Percentiles rank a stretch among this genome's conserved stretches.
Evolutionary conservation across 1,140 invertebrate species (phyloP).

Genomic region (Schlechtendalia chinensis): DNA sequence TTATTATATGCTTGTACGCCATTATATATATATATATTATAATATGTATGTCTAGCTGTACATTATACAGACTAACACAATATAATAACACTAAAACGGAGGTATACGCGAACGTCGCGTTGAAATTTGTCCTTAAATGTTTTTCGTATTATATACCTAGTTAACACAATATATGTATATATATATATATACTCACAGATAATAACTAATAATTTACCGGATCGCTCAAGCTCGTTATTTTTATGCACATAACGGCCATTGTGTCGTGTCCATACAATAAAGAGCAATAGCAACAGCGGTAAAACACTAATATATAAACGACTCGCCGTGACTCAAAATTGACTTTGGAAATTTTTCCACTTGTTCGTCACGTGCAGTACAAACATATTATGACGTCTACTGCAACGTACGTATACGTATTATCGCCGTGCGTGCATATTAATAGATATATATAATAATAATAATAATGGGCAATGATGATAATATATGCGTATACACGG

Average conservation of each 20-base stretch:
- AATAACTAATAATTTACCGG: slow-evolving; percentile 3
- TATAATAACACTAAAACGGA: neutral
- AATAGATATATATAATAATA: neutral
- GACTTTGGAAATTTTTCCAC: slow-evolving; percentile 10
- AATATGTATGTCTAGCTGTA: too few species aligned
- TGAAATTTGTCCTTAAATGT: slow-evolving; percentile 12
- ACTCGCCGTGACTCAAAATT: slow-evolving; percentile 11
- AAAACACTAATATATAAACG: neutral
- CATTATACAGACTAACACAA: neutral
- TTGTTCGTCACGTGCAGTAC: too few species aligned
- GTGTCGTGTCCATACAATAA: neutral
- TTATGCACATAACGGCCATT: neutral
- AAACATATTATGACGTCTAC: too few species aligned
- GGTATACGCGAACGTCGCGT: neutral
- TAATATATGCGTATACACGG: slow-evolving; percentile 38
- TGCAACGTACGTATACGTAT: neutral
- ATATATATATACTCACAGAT: neutral
- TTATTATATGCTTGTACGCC: neutral
- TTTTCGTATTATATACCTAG: neutral
- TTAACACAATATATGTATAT: too few species aligned
- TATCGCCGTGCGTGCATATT: slow-evolving; percentile 8
- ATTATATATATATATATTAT: too few species aligned
- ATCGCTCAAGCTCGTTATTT: slow-evolving; percentile 28
- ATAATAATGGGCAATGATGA: too few species aligned
- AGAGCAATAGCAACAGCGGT: neutral